These are phyloP conservation scores for Orussus abietinus DNA, from an alignment of 1,140 invertebrate genomes.

Conservation along the genomic window DNA sequence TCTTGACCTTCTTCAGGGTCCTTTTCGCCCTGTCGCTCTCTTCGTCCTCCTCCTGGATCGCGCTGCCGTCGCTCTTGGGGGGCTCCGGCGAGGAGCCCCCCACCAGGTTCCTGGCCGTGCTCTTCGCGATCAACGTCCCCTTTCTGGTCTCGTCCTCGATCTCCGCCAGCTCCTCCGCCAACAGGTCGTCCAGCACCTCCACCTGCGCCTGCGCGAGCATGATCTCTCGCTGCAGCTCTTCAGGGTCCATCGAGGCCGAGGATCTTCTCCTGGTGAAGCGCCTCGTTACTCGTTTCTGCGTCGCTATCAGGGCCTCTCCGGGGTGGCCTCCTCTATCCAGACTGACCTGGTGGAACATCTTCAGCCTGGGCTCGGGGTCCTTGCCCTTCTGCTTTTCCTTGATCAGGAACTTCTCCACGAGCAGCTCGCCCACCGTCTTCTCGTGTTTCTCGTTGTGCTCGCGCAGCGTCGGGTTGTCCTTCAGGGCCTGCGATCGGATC, in stretches of 20 bases:
- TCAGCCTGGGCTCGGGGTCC: conserved; percentile 30
- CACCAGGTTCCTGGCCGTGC: neutral
- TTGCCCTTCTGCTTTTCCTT: conserved; percentile 59
- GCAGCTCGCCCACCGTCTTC: conserved; percentile 66
- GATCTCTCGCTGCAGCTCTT: conserved; percentile 39
- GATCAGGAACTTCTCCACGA: conserved; percentile 74
- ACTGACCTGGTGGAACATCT: conserved; percentile 31
- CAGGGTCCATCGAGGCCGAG: conserved; percentile 41
- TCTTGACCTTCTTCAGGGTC: conserved; percentile 24
- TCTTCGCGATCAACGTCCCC: conserved; percentile 34
- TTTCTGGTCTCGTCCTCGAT: conserved; percentile 36
- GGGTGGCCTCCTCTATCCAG: conserved; percentile 12
- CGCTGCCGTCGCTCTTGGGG: conserved; percentile 7
- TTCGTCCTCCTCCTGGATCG: conserved; percentile 18
- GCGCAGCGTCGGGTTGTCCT: conserved; percentile 50
- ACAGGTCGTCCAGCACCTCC: conserved; percentile 47
- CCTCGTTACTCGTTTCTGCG: conserved; percentile 36
- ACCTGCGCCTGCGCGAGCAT: conserved; percentile 43
- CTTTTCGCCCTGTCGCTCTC: conserved; percentile 21
- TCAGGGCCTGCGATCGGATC: conserved; percentile 48
- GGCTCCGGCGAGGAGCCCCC: no score
- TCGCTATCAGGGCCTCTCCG: conserved; percentile 20
- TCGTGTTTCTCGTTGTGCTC: conserved; percentile 45
- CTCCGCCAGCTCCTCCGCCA: conserved; percentile 48
- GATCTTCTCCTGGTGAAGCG: conserved; percentile 43